Evolutionary conservation across 1,140 invertebrate genomes (phyloP).

Genomic region (Scaptomyza hsui): DNA sequence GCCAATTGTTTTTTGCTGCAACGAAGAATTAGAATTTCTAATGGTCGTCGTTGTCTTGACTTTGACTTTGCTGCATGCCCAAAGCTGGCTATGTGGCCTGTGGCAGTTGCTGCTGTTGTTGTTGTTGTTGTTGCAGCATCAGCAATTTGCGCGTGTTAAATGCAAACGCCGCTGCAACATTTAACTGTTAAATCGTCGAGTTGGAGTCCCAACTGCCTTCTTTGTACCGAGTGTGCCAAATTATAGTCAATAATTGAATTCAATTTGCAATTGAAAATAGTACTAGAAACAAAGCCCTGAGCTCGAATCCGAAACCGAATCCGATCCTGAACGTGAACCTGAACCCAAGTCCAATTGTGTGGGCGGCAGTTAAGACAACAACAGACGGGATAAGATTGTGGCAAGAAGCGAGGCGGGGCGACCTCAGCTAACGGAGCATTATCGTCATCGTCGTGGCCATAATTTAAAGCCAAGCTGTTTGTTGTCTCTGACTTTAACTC

Average conservation of each 20-base stretch:
- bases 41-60: slow-evolving; percentile 63
- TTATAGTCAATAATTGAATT: slow-evolving; percentile 82
- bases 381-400: slow-evolving; percentile 8
- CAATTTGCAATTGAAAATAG: slow-evolving; percentile 80
- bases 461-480: slow-evolving; percentile 21
- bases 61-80: slow-evolving; percentile 49
- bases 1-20: slow-evolving; percentile 39
- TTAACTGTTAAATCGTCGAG: slow-evolving; percentile 67
- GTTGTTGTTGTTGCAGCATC: slow-evolving; percentile 64
- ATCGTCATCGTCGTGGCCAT: slow-evolving; percentile 30
- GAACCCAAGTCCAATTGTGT: slow-evolving; percentile 51
- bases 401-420: too few species aligned
- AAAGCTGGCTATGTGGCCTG: slow-evolving; percentile 19
- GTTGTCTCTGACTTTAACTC: too few species aligned
- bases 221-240: slow-evolving; percentile 67
- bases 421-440: slow-evolving; percentile 8
- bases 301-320: slow-evolving; percentile 16
- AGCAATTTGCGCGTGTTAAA: slow-evolving; percentile 80
- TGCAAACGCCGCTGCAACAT: slow-evolving; percentile 74
- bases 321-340: slow-evolving; percentile 13
- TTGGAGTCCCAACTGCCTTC: slow-evolving; percentile 14
- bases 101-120: too few species aligned
- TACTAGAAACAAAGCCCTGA: slow-evolving; percentile 10
- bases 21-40: slow-evolving; percentile 80
- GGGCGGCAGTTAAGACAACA: slow-evolving; percentile 50